Percentiles rank a stretch among this genome's conserved stretches.
These are phyloP conservation scores for Rhagoletis zephyria DNA, from an alignment of 1,140 invertebrate species.

Conservation along the genomic window DNA sequence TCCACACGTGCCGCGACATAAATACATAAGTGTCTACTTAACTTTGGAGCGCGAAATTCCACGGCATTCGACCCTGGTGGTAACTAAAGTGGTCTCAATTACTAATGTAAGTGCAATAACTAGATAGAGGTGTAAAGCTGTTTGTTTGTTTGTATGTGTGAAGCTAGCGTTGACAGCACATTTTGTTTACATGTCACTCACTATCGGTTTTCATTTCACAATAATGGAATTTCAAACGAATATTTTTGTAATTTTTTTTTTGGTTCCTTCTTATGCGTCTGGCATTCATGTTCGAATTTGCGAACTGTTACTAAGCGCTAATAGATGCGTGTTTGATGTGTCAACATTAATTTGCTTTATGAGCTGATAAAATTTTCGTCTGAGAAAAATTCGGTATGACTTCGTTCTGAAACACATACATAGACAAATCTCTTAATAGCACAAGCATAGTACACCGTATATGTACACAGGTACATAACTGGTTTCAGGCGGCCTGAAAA, in stretches of 20 bases:
- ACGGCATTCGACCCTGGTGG: too few species aligned
- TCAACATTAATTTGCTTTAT: neutral
- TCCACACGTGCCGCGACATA: too few species aligned
- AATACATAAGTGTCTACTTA: too few species aligned
- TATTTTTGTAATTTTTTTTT: neutral
- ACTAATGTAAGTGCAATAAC: too few species aligned
- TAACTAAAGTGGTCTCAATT: too few species aligned
- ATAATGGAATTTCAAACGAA: neutral
- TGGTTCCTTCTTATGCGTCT: neutral
- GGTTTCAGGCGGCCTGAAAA: too few species aligned
- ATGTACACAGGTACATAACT: too few species aligned
- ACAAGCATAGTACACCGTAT: too few species aligned
- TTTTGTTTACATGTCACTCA: neutral
- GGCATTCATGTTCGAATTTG: neutral
- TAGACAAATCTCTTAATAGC: too few species aligned
- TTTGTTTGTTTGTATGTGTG: neutral
- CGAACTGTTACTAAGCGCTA: neutral
- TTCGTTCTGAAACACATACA: too few species aligned
- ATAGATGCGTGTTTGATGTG: neutral
- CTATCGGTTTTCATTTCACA: neutral
- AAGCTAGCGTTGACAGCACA: neutral
- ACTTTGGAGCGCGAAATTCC: too few species aligned
- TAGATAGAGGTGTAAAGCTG: neutral
- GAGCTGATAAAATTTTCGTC: slow-evolving; percentile 9
- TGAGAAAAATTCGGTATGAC: neutral